A percentile compares a stretch with the other conserved stretches of the same genome.
Evolutionary conservation across 2,113 vertebrate genomes (phyloP).

Genomic region (Chaetodon auriga): DNA sequence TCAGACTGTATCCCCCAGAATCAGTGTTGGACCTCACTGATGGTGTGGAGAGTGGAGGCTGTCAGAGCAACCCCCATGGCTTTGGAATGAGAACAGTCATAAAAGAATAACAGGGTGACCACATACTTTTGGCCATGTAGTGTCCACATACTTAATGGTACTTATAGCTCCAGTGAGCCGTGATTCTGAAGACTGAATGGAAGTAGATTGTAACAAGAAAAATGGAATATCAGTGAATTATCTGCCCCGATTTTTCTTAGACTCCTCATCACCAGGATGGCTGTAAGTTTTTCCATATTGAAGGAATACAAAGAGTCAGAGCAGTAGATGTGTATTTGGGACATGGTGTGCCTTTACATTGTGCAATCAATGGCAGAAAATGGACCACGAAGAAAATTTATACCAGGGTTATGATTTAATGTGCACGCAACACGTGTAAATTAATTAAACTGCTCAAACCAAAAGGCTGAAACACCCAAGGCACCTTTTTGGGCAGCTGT

Average conservation of each 20-base stretch:
- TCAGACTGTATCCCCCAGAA: background rate
- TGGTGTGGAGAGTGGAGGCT: background rate
- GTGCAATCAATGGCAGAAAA: conserved; percentile 34
- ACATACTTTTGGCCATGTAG: background rate
- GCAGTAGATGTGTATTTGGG: conserved; percentile 15
- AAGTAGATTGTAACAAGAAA: background rate
- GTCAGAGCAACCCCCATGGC: background rate
- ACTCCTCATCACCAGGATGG: background rate
- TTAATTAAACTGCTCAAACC: background rate
- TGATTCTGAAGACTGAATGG: background rate
- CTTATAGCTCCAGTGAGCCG: background rate
- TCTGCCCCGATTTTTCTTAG: background rate
- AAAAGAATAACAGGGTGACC: background rate
- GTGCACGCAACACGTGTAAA: conserved; percentile 7
- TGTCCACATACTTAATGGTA: background rate
- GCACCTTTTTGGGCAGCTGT: conserved; percentile 3
- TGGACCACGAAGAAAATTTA: conserved; percentile 20
- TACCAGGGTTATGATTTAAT: conserved; percentile 45
- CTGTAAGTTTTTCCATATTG: conserved; percentile 9
- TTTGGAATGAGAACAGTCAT: background rate
- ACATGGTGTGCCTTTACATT: conserved; percentile 28
- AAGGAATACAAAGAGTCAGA: background rate
- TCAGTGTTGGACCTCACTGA: background rate
- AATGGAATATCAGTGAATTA: background rate
- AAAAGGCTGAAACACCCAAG: background rate